Percentiles rank a stretch among this genome's conserved stretches.
Evolutionary conservation across 2,888 invertebrate genomes (phyloP).

Genomic region (Creontiades dilutus): DNA sequence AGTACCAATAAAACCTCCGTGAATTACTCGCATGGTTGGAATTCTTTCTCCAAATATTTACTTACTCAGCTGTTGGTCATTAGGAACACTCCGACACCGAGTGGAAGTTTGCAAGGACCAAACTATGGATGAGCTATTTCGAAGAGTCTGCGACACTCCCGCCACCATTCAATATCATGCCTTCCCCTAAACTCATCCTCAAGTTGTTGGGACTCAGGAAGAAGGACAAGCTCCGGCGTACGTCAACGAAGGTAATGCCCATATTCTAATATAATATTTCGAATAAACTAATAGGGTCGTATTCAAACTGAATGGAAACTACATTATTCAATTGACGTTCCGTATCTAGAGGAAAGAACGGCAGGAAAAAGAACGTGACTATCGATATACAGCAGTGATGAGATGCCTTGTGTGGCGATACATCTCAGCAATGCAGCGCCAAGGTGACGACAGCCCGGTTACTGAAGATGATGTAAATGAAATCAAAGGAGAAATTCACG

Average conservation of each 20-base stretch:
- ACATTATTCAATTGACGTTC: not conserved
- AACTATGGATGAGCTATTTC: slow-evolving; percentile 97
- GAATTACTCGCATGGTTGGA: too few relatives aligned
- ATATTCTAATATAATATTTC: not conserved
- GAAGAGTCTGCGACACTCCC: slow-evolving; percentile 94
- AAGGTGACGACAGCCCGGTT: slow-evolving; percentile 90
- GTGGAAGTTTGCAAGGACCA: slow-evolving; percentile 97
- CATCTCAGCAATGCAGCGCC: slow-evolving; percentile 91
- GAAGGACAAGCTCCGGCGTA: slow-evolving; percentile 82
- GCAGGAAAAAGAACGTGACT: slow-evolving; percentile 85
- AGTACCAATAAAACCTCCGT: too few relatives aligned
- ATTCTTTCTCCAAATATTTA: too few relatives aligned
- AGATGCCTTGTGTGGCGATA: slow-evolving; percentile 95
- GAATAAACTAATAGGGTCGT: too few relatives aligned
- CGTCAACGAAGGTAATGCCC: slow-evolving; percentile 80
- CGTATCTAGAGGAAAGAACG: slow-evolving; percentile 82
- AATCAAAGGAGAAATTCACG: slow-evolving; percentile 94
- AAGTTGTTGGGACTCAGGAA: slow-evolving; percentile 84
- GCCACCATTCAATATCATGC: slow-evolving; percentile 95
- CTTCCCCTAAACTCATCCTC: slow-evolving; percentile 89
- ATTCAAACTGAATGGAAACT: not conserved
- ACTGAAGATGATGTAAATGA: slow-evolving; percentile 97
- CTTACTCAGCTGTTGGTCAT: not conserved
- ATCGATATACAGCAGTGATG: slow-evolving; percentile 90
- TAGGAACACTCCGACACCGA: slow-evolving; percentile 96